Conservation (phyloP, 2,113 vertebrate genomes). For the Potamarius usumacintae region DNA sequence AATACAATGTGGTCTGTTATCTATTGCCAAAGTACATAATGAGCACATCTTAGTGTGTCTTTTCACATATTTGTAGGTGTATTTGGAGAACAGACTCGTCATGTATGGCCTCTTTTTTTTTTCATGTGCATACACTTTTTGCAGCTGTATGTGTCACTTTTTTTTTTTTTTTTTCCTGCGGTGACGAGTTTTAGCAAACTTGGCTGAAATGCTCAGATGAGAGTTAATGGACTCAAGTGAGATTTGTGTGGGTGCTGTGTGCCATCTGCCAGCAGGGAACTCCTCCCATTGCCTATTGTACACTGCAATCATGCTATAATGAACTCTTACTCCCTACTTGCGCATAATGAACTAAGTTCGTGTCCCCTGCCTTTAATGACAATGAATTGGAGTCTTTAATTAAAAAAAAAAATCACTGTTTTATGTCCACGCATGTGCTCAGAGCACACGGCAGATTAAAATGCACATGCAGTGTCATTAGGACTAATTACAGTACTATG, state of each 20-base stretch:
- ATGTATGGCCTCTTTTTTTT: slow-evolving; percentile 35
- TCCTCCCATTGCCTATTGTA: slow-evolving; percentile 66
- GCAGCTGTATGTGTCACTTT: not conserved
- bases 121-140: not conserved
- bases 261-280: slow-evolving; percentile 71
- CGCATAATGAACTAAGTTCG: too few species aligned
- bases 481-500: too few species aligned
- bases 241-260: slow-evolving; percentile 63
- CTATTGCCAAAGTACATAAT: slow-evolving; percentile 17
- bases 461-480: too few species aligned
- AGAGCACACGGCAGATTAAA: too few species aligned
- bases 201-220: slow-evolving; percentile 60
- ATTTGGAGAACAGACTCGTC: slow-evolving; percentile 42
- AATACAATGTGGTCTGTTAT: slow-evolving; percentile 11
- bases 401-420: too few species aligned
- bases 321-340: too few species aligned
- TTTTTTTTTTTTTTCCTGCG: not conserved
- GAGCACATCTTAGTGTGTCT: slow-evolving; percentile 31
- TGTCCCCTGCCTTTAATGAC: too few species aligned
- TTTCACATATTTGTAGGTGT: slow-evolving; percentile 27
- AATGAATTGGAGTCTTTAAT: too few species aligned
- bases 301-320: slow-evolving; percentile 22
- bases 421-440: too few species aligned
- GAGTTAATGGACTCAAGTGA: slow-evolving; percentile 75
- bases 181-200: slow-evolving; percentile 20